These are phyloP conservation scores for Uropetala carovei DNA, from an alignment of 2,888 invertebrate species.

Conservation along the genomic window DNA sequence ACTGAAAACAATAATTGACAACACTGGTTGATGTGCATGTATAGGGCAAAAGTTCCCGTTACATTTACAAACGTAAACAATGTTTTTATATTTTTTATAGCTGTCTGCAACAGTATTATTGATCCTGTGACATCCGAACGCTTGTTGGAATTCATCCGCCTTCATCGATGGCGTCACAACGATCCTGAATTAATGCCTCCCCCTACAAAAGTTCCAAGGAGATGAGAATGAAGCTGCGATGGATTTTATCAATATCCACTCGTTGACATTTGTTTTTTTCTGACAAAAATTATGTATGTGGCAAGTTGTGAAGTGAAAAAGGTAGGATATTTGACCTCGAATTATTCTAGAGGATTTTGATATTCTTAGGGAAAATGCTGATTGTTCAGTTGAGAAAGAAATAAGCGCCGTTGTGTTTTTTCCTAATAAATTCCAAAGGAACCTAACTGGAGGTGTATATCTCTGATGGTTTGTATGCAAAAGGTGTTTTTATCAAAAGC, in stretches of 20 bases:
- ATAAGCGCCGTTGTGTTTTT: neutral
- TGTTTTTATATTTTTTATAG: conserved; percentile 76
- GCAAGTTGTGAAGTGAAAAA: neutral
- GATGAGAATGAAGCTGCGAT: conserved; percentile 71
- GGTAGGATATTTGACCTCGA: neutral
- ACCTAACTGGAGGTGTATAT: neutral
- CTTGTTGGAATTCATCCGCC: conserved; percentile 85
- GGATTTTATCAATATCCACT: neutral
- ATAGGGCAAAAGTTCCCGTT: too few species aligned
- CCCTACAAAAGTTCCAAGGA: conserved; percentile 77
- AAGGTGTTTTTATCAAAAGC: neutral
- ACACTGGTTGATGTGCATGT: too few species aligned
- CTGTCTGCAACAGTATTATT: conserved; percentile 88
- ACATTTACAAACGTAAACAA: too few species aligned
- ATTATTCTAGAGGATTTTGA: neutral
- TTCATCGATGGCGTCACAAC: conserved; percentile 78
- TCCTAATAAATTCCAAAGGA: neutral
- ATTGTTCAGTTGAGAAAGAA: neutral
- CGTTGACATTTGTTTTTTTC: neutral
- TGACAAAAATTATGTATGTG: neutral
- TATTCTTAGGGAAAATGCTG: neutral
- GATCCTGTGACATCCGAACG: conserved; percentile 91
- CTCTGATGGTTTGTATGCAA: neutral
- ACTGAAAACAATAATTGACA: too few species aligned
- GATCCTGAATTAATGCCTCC: conserved; percentile 86